Conservation (phyloP, 1,140 invertebrate species). For the Brachionus manjavacas region DNA sequence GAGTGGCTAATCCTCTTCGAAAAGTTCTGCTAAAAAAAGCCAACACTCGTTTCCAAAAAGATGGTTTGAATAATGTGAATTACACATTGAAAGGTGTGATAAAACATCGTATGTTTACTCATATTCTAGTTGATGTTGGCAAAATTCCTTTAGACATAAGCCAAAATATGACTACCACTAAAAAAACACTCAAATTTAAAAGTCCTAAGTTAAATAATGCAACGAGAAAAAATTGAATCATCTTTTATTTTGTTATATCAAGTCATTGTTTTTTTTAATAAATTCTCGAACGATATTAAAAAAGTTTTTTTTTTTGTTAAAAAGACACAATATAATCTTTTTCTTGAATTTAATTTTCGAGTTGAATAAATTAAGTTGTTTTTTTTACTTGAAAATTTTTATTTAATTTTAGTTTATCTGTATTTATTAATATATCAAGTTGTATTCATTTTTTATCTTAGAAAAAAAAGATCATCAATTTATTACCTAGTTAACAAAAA, state of each 20-base stretch:
- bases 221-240: neutral
- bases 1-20: neutral
- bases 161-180: neutral
- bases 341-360: too few species aligned
- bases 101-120: slow-evolving; percentile 7
- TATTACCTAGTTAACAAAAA: too few species aligned
- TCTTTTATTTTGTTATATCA: neutral
- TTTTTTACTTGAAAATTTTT: too few species aligned
- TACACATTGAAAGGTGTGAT: neutral
- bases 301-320: neutral
- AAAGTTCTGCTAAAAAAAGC: neutral
- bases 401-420: too few species aligned
- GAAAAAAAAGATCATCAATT: too few species aligned
- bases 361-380: too few species aligned
- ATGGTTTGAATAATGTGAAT: slow-evolving; percentile 38
- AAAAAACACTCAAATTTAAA: neutral
- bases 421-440: too few species aligned
- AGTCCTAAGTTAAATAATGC: neutral
- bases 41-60: neutral
- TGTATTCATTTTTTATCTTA: too few species aligned
- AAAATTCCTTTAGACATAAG: neutral
- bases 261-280: neutral
- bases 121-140: slow-evolving; percentile 17
- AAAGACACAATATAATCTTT: too few species aligned
- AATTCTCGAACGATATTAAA: neutral